Percentiles rank a stretch among this genome's conserved stretches.
These are phyloP conservation scores for Halotydeus destructor DNA, from an alignment of 1,140 invertebrate species.

Conservation along the genomic window DNA sequence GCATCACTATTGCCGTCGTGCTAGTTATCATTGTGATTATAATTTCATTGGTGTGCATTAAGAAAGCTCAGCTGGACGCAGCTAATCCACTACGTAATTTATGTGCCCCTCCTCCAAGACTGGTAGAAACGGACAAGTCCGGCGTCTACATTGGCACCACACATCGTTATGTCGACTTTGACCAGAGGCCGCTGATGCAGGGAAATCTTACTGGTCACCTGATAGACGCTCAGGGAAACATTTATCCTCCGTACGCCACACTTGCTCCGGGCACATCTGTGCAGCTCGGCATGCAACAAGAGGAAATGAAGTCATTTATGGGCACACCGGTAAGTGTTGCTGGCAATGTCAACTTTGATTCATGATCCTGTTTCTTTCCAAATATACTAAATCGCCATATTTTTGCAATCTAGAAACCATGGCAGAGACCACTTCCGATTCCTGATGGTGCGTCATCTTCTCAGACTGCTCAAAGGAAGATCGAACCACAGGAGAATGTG, in stretches of 20 bases:
- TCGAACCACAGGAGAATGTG: too few relatives aligned
- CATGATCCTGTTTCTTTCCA: too few relatives aligned
- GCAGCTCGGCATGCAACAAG: too few relatives aligned
- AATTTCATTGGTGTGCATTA: constrained; percentile 1
- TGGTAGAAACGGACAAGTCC: constrained; percentile 9
- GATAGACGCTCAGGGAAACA: neutral
- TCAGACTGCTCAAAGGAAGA: too few relatives aligned
- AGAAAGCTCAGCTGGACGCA: constrained; percentile 2
- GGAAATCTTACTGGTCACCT: neutral
- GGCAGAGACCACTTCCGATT: too few relatives aligned
- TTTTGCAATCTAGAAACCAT: too few relatives aligned
- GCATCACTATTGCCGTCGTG: neutral
- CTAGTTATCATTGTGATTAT: constrained; percentile 3
- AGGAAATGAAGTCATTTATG: too few relatives aligned
- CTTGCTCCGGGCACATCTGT: constrained; percentile 6
- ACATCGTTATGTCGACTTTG: constrained; percentile 12
- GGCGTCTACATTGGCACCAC: constrained; percentile 8
- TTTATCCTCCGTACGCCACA: constrained; percentile 12
- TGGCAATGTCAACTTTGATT: too few relatives aligned
- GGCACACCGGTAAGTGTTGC: too few relatives aligned
- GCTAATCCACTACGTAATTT: neutral
- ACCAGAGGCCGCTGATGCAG: constrained; percentile 8
- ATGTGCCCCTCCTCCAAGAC: neutral
- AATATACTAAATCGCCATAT: too few relatives aligned
- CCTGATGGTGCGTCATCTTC: too few relatives aligned